A percentile compares a stretch with the other conserved stretches of the same genome.
phyloP scores from a whole-genome alignment of 1,140 invertebrate genomes.

The Campoletis sonorensis region DNA sequence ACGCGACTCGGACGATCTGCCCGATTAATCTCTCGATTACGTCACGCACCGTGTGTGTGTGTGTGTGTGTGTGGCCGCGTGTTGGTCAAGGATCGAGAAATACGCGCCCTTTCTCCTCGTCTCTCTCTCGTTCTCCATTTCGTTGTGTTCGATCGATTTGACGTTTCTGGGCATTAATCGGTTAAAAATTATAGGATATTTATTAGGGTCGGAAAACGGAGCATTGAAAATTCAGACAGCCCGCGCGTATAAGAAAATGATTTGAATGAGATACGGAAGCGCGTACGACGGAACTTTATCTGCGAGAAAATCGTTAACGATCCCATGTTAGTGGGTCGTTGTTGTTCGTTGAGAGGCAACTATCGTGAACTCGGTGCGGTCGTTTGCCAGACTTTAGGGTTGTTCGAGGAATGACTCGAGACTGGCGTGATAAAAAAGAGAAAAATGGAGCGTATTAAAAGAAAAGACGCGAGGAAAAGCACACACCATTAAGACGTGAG shows the following conservation, averaged over 20 bases:
- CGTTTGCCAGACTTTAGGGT: slow-evolving; percentile 10
- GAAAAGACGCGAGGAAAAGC: not conserved
- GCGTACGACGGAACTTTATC: slow-evolving; percentile 18
- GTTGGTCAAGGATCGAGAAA: not conserved
- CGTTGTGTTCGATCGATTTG: too few species aligned
- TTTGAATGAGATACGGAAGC: not conserved
- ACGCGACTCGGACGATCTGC: not conserved
- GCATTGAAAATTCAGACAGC: too few species aligned
- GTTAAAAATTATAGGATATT: too few species aligned
- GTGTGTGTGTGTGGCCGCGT: too few species aligned
- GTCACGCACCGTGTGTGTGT: slow-evolving; percentile 23
- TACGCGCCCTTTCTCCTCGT: not conserved
- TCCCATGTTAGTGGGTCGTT: not conserved
- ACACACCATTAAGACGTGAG: slow-evolving; percentile 51
- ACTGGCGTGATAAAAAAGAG: not conserved
- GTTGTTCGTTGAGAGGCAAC: not conserved
- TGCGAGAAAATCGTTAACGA: slow-evolving; percentile 18
- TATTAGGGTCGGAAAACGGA: too few species aligned
- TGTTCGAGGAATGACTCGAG: not conserved
- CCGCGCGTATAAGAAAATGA: not conserved
- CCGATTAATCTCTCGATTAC: slow-evolving; percentile 36
- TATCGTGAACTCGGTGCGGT: not conserved
- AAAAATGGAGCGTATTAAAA: not conserved
- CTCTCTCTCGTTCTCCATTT: too few species aligned
- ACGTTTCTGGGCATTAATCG: too few species aligned